Conservation (phyloP, 2,113 vertebrate species). For the Oncorhynchus masou region DNA sequence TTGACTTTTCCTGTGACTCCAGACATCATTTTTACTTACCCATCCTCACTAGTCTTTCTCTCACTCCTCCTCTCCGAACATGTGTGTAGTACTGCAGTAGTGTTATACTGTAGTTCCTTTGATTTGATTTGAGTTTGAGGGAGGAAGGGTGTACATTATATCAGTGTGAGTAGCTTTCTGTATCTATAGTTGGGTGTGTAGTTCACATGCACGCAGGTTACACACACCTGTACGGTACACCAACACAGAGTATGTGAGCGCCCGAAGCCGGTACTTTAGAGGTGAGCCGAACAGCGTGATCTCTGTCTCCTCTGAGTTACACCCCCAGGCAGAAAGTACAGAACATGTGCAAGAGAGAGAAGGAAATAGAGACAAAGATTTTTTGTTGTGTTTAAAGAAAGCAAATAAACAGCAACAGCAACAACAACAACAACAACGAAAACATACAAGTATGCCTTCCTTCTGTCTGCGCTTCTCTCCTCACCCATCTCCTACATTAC, state of each 20-base stretch:
- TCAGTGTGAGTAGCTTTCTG: background rate
- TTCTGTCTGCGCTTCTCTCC: too few species aligned
- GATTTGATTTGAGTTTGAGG: too few species aligned
- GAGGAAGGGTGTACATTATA: too few species aligned
- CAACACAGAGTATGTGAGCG: background rate
- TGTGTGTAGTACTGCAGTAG: background rate
- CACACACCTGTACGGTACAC: too few species aligned
- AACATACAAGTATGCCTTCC: too few species aligned
- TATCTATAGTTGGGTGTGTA: too few species aligned
- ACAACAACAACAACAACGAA: too few species aligned
- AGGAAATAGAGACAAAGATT: too few species aligned
- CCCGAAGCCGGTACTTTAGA: slow-evolving; percentile 63
- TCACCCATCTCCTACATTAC: too few species aligned
- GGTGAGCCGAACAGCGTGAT: slow-evolving; percentile 73
- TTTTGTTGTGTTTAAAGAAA: too few species aligned
- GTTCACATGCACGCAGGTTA: too few species aligned
- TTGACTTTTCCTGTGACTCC: background rate
- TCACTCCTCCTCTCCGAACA: background rate
- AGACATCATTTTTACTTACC: background rate
- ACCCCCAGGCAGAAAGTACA: slow-evolving; percentile 61
- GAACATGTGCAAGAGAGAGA: background rate
- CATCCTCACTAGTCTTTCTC: background rate
- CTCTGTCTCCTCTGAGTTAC: slow-evolving; percentile 63
- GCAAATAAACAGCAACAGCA: too few species aligned
- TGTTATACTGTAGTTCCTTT: background rate